Conservation (phyloP, 1,140 invertebrate genomes). For the Cyrtorhinus lividipennis region DNA sequence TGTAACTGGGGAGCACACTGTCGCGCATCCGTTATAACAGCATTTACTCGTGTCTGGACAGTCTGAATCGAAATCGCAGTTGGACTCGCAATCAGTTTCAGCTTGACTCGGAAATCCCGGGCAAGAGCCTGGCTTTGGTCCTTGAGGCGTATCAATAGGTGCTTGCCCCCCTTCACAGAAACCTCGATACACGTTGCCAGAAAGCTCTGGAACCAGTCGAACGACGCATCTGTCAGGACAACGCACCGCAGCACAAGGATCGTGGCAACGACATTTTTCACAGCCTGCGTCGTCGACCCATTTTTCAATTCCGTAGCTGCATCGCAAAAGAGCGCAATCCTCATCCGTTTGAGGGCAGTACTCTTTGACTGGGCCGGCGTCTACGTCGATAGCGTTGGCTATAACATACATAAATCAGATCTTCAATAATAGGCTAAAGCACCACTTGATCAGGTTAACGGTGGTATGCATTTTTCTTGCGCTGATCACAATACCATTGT, state of each 20-base stretch:
- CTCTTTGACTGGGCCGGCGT: slow-evolving; percentile 27
- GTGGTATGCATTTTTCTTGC: too few species aligned
- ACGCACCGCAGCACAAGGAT: slow-evolving; percentile 49
- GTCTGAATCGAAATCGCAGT: slow-evolving; percentile 70
- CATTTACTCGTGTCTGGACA: slow-evolving; percentile 64
- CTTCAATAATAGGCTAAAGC: too few species aligned
- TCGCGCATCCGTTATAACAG: slow-evolving; percentile 61
- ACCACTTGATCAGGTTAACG: too few species aligned
- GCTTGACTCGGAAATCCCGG: slow-evolving; percentile 35
- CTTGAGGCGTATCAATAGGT: slow-evolving; percentile 29
- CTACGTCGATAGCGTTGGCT: slow-evolving; percentile 29
- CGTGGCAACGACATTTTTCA: slow-evolving; percentile 54
- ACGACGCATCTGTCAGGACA: slow-evolving; percentile 46
- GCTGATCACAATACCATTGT: too few species aligned
- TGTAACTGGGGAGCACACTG: slow-evolving; percentile 39
- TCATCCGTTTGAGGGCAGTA: slow-evolving; percentile 38
- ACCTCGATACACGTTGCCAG: not conserved
- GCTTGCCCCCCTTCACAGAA: not conserved
- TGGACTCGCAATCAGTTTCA: slow-evolving; percentile 41
- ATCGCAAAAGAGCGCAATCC: slow-evolving; percentile 44
- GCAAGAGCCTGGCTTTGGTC: slow-evolving; percentile 57
- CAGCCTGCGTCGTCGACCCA: slow-evolving; percentile 48
- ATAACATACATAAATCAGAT: slow-evolving; percentile 13
- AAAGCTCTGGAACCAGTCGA: slow-evolving; percentile 37
- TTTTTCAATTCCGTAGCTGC: slow-evolving; percentile 61